Conservation (phyloP, 2,888 invertebrate species). For the Acleris holmiana region DNA sequence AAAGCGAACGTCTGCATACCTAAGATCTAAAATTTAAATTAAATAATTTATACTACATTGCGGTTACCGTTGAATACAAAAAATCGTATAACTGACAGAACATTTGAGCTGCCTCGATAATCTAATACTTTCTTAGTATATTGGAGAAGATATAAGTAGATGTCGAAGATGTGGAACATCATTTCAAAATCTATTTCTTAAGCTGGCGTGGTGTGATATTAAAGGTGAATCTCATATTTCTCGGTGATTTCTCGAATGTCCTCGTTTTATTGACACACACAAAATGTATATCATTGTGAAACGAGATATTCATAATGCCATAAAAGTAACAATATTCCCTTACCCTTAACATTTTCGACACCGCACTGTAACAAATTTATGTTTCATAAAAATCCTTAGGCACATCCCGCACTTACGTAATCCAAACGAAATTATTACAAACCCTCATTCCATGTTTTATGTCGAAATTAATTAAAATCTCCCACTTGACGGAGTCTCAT, state of each 20-base stretch:
- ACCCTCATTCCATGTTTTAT: constrained; percentile 1
- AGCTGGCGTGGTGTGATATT: constrained; percentile 4
- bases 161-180: background rate
- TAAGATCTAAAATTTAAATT: no score
- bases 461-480: constrained; percentile 2
- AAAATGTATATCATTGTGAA: constrained; percentile 27
- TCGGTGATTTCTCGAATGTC: constrained; percentile 24
- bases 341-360: constrained; percentile 15
- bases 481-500: background rate
- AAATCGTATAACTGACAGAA: no score
- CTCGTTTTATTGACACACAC: constrained; percentile 17
- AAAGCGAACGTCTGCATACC: no score
- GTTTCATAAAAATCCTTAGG: constrained; percentile 22
- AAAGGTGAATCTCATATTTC: constrained; percentile 10
- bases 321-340: constrained; percentile 25
- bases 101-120: no score
- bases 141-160: background rate
- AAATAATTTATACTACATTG: no score
- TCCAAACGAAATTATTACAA: constrained; percentile 8
- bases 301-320: constrained; percentile 20
- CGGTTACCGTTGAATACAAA: no score
- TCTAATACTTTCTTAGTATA: constrained; percentile 1
- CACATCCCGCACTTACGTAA: constrained; percentile 13
- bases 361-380: constrained; percentile 27
- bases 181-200: constrained; percentile 8